A percentile compares a stretch with the other conserved stretches of the same genome.
Evolutionary conservation across 1,140 invertebrate genomes (phyloP).

Genomic region (Tetramorium parvispinum): DNA sequence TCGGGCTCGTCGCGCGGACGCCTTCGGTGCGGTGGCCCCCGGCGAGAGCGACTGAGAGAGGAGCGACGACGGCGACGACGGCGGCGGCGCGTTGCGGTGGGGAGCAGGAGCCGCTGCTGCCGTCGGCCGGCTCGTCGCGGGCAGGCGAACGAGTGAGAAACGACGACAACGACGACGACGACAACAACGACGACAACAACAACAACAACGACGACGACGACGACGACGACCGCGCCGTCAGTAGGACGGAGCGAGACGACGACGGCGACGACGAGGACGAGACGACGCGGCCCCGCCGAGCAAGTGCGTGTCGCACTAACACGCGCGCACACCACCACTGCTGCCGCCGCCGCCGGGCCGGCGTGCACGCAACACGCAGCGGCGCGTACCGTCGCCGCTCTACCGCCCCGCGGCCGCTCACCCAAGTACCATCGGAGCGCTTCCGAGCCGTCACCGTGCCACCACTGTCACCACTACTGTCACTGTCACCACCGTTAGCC

Average conservation of each 20-base stretch:
- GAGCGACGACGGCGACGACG: slow-evolving; percentile 21
- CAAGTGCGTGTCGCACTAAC: slow-evolving; percentile 63
- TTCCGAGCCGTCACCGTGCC: slow-evolving; percentile 42
- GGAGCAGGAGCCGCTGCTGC: slow-evolving; percentile 27
- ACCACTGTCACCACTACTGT: slow-evolving; percentile 47
- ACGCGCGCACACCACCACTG: slow-evolving; percentile 40
- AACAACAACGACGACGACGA: not conserved
- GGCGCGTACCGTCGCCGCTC: not conserved
- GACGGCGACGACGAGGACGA: slow-evolving; percentile 38
- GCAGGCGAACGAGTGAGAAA: not conserved
- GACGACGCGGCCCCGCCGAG: slow-evolving; percentile 58
- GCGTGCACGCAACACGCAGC: not conserved
- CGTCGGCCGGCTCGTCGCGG: slow-evolving; percentile 16
- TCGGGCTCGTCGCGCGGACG: slow-evolving; percentile 71
- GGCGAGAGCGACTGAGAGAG: slow-evolving; percentile 66
- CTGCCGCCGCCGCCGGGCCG: slow-evolving; percentile 7
- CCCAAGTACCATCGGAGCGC: slow-evolving; percentile 65
- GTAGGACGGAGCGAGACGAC: slow-evolving; percentile 36
- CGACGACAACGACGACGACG: not conserved
- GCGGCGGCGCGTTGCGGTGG: slow-evolving; percentile 47
- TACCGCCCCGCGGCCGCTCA: slow-evolving; percentile 41
- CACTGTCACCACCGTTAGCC: not conserved
- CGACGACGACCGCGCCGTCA: not conserved
- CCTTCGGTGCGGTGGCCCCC: slow-evolving; percentile 74
- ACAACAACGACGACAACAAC: not conserved